Percentiles rank a stretch among this genome's conserved stretches.
phyloP scores from a whole-genome alignment of 2,797 vertebrate species.

The Notoglanidium macrostoma region DNA sequence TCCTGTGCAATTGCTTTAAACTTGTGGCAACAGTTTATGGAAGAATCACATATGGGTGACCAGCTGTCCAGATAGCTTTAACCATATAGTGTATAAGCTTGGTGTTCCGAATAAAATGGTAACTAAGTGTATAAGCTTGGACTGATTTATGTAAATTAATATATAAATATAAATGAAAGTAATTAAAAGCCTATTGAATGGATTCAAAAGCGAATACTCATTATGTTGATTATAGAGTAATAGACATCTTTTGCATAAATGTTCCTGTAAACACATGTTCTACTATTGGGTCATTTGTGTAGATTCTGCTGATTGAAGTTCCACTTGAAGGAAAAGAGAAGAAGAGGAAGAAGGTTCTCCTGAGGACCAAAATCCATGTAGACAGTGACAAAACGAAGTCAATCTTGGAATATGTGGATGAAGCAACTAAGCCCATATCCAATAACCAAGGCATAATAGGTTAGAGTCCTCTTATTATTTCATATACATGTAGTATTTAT shows the following conservation, averaged over 20 bases:
- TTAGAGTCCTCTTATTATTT: constrained; percentile 65
- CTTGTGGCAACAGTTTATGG: not conserved
- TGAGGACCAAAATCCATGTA: constrained; percentile 86
- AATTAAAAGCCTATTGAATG: not conserved
- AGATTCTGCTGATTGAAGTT: constrained; percentile 96
- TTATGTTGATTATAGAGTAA: not conserved
- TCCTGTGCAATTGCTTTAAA: not conserved
- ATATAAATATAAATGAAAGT: not conserved
- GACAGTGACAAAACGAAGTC: constrained; percentile 86
- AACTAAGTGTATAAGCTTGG: not conserved
- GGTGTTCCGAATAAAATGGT: not conserved
- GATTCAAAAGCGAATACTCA: not conserved
- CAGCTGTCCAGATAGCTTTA: not conserved
- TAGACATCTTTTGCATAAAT: constrained; percentile 1
- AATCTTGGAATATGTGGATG: constrained; percentile 95
- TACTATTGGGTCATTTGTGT: constrained; percentile 12
- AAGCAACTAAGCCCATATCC: constrained; percentile 89
- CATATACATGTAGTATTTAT: not conserved
- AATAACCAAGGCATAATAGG: constrained; percentile 94
- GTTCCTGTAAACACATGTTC: not conserved
- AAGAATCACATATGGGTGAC: not conserved
- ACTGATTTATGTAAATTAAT: not conserved
- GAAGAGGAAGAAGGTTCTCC: constrained; percentile 91
- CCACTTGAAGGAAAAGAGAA: constrained; percentile 97
- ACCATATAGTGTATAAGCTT: not conserved